phyloP scores from a whole-genome alignment of 2,888 invertebrate species.

The Buathra laborator region DNA sequence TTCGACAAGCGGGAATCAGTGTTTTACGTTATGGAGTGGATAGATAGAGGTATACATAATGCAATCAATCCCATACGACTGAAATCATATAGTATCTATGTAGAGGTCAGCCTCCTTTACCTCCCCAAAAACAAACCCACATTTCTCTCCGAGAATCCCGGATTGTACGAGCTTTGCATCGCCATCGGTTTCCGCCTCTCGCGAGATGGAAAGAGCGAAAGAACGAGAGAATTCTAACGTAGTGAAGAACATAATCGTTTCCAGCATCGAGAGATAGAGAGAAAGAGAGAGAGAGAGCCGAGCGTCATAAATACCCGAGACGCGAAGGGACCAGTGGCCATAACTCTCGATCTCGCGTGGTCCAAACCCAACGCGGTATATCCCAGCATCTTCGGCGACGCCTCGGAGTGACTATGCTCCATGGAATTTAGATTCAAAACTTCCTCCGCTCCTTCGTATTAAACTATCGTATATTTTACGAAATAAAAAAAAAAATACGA shows the following conservation, averaged over 20 bases:
- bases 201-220: conserved; percentile 31
- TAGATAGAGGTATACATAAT: conserved; percentile 19
- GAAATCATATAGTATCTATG: too few species aligned
- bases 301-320: conserved; percentile 64
- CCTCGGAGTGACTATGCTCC: conserved; percentile 40
- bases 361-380: conserved; percentile 46
- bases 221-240: conserved; percentile 23
- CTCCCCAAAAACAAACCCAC: conserved; percentile 35
- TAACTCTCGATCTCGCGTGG: conserved; percentile 57
- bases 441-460: conserved; percentile 31
- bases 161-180: conserved; percentile 61
- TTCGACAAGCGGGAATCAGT: conserved; percentile 9
- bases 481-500: conserved; percentile 17
- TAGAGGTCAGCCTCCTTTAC: background rate
- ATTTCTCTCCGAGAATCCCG: conserved; percentile 44
- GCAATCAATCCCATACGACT: conserved; percentile 6
- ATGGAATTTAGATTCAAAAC: conserved; percentile 55
- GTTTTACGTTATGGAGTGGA: background rate
- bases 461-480: conserved; percentile 46
- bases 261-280: conserved; percentile 60
- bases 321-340: conserved; percentile 58
- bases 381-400: conserved; percentile 55
- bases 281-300: conserved; percentile 35
- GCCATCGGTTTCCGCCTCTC: conserved; percentile 42
- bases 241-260: conserved; percentile 64